Evolutionary conservation across 2,888 invertebrate genomes (phyloP).

Genomic region (Acleris cristana): DNA sequence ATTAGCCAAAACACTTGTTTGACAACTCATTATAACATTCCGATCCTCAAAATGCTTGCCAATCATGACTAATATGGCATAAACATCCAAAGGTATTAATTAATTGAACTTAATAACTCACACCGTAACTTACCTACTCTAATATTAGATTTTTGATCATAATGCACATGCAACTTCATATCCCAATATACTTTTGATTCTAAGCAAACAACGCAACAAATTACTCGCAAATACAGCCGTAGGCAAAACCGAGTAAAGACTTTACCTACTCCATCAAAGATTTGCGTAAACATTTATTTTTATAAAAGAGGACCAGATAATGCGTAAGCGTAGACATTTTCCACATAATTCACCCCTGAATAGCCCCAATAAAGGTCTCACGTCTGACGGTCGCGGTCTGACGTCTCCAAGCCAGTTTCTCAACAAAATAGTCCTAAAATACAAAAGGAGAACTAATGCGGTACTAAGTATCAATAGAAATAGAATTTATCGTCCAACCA

Average conservation of each 20-base stretch:
- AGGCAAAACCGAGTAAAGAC: background rate
- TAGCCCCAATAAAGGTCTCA: conserved; percentile 34
- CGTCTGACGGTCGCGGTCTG: conserved; percentile 12
- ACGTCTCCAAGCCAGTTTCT: conserved; percentile 64
- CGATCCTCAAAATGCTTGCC: too few species aligned
- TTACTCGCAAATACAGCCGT: background rate
- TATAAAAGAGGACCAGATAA: background rate
- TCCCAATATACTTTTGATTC: too few species aligned
- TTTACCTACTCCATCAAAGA: background rate
- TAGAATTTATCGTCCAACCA: conserved; percentile 74
- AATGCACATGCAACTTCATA: too few species aligned
- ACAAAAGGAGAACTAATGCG: conserved; percentile 80
- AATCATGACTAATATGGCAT: too few species aligned
- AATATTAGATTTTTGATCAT: too few species aligned
- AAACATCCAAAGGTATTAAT: too few species aligned
- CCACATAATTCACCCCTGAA: conserved; percentile 20
- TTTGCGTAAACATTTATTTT: background rate
- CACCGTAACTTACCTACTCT: too few species aligned
- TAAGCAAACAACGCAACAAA: too few species aligned
- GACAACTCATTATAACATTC: too few species aligned
- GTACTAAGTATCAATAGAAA: conserved; percentile 79
- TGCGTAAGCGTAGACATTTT: conserved; percentile 25
- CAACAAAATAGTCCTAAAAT: conserved; percentile 68
- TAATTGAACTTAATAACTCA: too few species aligned
- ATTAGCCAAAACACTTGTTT: too few species aligned